These are phyloP conservation scores for Spodoptera litura DNA, from an alignment of 1,140 invertebrate genomes.

Conservation along the genomic window DNA sequence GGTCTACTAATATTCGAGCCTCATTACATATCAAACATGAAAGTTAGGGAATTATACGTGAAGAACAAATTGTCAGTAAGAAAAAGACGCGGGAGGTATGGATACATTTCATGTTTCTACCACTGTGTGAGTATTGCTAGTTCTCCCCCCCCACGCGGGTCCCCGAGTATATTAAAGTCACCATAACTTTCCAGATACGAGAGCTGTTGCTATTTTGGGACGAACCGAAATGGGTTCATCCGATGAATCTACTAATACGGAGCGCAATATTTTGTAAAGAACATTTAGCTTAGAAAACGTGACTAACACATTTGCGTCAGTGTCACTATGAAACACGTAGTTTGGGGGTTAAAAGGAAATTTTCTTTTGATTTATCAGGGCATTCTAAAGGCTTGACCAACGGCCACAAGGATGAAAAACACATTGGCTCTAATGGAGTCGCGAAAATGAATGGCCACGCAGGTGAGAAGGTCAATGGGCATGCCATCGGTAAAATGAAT, in stretches of 20 bases:
- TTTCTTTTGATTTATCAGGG: slow-evolving; percentile 77
- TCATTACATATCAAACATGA: neutral
- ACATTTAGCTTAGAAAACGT: slow-evolving; percentile 51
- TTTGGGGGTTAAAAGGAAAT: slow-evolving; percentile 63
- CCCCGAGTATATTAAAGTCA: slow-evolving; percentile 67
- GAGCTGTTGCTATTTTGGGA: slow-evolving; percentile 66
- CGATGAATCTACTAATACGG: slow-evolving; percentile 69
- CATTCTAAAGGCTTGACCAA: slow-evolving; percentile 52
- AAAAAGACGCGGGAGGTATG: slow-evolving; percentile 40
- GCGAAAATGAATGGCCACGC: slow-evolving; percentile 60
- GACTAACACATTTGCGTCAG: slow-evolving; percentile 79
- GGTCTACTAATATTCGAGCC: neutral
- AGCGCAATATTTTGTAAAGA: slow-evolving; percentile 54
- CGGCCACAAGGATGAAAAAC: slow-evolving; percentile 51
- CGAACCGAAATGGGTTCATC: slow-evolving; percentile 68
- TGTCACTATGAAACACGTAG: slow-evolving; percentile 57
- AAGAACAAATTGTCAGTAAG: too few species aligned
- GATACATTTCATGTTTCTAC: slow-evolving; percentile 15
- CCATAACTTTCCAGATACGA: slow-evolving; percentile 77
- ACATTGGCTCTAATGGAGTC: slow-evolving; percentile 49
- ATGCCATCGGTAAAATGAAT: slow-evolving; percentile 56
- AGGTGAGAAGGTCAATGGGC: slow-evolving; percentile 50
- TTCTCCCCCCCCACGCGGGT: slow-evolving; percentile 47
- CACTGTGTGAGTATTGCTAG: slow-evolving; percentile 51
- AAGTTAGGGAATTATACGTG: neutral